Evolutionary conservation across 2,797 vertebrate species (phyloP).

Genomic region (Lepus oiostolus): DNA sequence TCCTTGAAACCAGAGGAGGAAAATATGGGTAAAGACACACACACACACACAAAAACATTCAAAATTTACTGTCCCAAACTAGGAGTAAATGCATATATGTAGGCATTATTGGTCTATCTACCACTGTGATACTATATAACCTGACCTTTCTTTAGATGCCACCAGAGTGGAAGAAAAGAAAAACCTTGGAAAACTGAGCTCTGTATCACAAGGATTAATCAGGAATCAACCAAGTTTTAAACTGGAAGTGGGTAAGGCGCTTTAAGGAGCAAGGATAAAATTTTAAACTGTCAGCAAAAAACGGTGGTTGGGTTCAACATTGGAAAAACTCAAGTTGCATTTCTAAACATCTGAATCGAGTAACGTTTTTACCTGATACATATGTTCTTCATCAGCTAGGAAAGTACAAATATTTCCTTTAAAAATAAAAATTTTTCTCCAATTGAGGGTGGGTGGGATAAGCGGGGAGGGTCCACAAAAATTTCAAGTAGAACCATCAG

Average conservation of each 20-base stretch:
- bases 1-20: conserved; percentile 2
- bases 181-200: background rate
- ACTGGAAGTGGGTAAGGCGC: background rate
- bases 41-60: background rate
- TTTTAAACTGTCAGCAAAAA: conserved; percentile 45
- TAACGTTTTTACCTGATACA: background rate
- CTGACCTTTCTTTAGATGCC: background rate
- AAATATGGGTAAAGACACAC: conserved; percentile 5
- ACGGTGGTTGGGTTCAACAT: background rate
- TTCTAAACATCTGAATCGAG: conserved; percentile 54
- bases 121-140: background rate
- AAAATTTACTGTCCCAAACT: background rate
- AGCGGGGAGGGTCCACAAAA: background rate
- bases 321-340: background rate
- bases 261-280: conserved; percentile 4
- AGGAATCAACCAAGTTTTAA: conserved; percentile 38
- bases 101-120: background rate
- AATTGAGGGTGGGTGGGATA: background rate
- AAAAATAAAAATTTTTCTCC: background rate
- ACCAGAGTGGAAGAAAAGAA: background rate
- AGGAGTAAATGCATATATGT: background rate
- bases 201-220: conserved; percentile 5
- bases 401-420: background rate
- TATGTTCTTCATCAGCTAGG: conserved; percentile 23
- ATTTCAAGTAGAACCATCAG: conserved; percentile 36